These are phyloP conservation scores for Oophaga pumilio DNA, from an alignment of 2,113 vertebrate genomes.

Conservation along the genomic window DNA sequence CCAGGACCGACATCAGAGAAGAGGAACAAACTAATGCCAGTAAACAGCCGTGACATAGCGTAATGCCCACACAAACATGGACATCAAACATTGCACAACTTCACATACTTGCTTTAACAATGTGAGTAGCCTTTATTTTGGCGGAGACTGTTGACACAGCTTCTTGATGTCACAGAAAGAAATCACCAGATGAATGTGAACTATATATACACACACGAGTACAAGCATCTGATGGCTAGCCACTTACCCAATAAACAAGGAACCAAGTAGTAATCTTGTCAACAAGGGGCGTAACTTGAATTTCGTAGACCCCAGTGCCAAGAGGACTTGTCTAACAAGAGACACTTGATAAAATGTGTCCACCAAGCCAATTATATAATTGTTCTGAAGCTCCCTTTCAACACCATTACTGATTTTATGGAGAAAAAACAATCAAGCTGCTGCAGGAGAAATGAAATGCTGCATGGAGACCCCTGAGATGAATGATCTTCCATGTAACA, in stretches of 20 bases:
- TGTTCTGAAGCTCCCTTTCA: too few relatives aligned
- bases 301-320: too few relatives aligned
- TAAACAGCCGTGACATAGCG: not conserved
- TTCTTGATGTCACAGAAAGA: not conserved
- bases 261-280: not conserved
- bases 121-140: not conserved
- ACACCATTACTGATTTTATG: too few relatives aligned
- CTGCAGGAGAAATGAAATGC: too few relatives aligned
- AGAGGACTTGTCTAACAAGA: too few relatives aligned
- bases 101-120: not conserved
- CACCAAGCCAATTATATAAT: too few relatives aligned
- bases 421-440: too few relatives aligned
- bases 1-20: not conserved
- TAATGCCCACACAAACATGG: not conserved
- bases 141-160: not conserved
- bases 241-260: not conserved
- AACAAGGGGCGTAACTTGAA: not conserved
- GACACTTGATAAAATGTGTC: too few relatives aligned
- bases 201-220: not conserved
- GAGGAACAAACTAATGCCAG: not conserved
- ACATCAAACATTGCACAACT: not conserved
- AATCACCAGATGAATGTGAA: not conserved
- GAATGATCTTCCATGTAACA: too few relatives aligned
- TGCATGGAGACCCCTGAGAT: too few relatives aligned
- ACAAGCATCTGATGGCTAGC: not conserved